Conservation (phyloP, 2,113 vertebrate species). For the Ictalurus punctatus region DNA sequence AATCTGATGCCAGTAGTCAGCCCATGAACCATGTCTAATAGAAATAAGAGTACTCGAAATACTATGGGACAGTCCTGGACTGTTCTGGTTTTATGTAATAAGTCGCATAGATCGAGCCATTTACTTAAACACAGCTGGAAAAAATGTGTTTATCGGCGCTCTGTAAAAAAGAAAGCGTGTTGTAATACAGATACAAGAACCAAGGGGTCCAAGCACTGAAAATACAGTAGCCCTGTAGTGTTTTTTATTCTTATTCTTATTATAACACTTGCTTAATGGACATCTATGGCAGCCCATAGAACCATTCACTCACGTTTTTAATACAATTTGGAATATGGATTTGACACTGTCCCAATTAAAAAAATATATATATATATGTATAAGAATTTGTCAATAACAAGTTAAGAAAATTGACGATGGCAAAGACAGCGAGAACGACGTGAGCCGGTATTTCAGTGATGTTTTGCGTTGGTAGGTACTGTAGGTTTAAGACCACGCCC, state of each 20-base stretch:
- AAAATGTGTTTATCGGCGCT: neutral
- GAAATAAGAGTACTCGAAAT: neutral
- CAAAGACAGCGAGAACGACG: neutral
- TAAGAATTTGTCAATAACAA: neutral
- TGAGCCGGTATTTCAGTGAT: neutral
- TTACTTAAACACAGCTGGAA: neutral
- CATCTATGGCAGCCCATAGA: neutral
- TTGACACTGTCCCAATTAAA: neutral
- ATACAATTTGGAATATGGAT: neutral
- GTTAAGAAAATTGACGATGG: neutral
- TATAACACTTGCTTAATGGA: neutral
- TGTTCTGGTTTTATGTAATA: neutral
- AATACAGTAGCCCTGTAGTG: neutral
- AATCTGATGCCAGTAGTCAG: conserved; percentile 29
- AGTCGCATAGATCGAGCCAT: too few relatives aligned
- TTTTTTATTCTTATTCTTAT: neutral
- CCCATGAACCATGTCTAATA: conserved; percentile 35
- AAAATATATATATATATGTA: neutral
- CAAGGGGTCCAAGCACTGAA: neutral
- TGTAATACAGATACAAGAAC: neutral
- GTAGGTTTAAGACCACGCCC: neutral
- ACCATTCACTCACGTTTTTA: neutral
- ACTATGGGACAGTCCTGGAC: neutral
- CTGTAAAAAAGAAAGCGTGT: neutral
- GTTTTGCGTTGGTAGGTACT: neutral